Conservation (phyloP, 2,113 vertebrate species). For the Sylvilagus bachmani region DNA sequence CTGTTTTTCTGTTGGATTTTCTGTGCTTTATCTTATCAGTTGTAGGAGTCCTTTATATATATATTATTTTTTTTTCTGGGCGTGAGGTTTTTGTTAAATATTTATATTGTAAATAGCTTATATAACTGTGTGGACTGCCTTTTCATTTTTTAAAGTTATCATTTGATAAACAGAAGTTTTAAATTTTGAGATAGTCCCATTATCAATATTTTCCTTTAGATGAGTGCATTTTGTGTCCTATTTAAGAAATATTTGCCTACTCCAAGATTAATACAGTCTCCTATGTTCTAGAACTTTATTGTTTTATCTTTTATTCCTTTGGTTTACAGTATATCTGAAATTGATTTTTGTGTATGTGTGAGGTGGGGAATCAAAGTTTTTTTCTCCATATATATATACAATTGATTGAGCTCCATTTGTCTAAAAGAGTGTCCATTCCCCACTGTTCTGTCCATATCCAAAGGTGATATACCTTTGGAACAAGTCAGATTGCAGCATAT, state of each 20-base stretch:
- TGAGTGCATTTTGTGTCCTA: neutral
- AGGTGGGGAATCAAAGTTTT: conserved; percentile 30
- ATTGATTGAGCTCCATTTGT: neutral
- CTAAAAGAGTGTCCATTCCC: conserved; percentile 9
- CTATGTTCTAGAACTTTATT: conserved; percentile 31
- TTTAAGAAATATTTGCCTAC: conserved; percentile 29
- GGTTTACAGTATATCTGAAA: neutral
- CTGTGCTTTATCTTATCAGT: conserved; percentile 1
- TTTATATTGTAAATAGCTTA: neutral
- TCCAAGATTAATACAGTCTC: neutral
- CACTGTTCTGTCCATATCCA: neutral
- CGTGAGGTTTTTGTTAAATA: neutral
- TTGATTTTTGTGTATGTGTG: conserved; percentile 28
- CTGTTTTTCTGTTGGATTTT: neutral
- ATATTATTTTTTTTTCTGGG: neutral
- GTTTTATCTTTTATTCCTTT: conserved; percentile 25
- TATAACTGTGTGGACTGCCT: neutral
- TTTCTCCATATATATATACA: neutral
- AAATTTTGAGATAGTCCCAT: neutral
- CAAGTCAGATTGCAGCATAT: neutral
- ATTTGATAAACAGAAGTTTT: conserved; percentile 10
- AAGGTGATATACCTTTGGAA: neutral
- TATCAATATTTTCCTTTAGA: conserved; percentile 10
- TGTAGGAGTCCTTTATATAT: neutral
- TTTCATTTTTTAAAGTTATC: conserved; percentile 23